Base-by-base conservation (phyloP, 2,113 vertebrate genomes). In the Rhegmatorhina hoffmannsi region DNA sequence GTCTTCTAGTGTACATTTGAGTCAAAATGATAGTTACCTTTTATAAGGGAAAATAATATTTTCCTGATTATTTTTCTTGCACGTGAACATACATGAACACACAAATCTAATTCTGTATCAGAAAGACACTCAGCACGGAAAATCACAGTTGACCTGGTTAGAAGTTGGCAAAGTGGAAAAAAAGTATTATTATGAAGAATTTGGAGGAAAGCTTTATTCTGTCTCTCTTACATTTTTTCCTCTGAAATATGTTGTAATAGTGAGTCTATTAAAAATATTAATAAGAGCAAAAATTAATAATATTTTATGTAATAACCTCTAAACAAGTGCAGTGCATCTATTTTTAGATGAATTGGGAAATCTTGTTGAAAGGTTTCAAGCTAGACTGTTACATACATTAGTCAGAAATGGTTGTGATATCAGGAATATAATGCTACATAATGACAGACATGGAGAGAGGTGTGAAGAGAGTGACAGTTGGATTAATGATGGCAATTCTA, bases 401-500 rank as follows among this genome's bases (percentile, higher is more conserved):
- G 87, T 95, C 89, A 91, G 84, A 74, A 95, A 62, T 36, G 14
- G 80, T 94, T 88, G 60, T 70, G 70, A 10, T 50, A 40, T 29
- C 25, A 50, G 33, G 53, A 47, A 40, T 66, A 58, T 76, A 94
- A 95, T 91, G 28, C 52, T 17, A 10, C 36, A 13, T 75, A 95
- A 94, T 67, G 56, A 58, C 31, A 87, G 64, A 78, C 87, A 68
- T 19, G 9, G 73, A 89, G 38, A 78, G 66, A 72, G 40, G 31
- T 44, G 70, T 69, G 64, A 81, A 73, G 43, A 64, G 31, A 38
- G 49, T 0, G 10, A 53, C 69, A 84, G 25, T 17, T 52, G 79
- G 69, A 82, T 92, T 92, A 49, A 55, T 63, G 70, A 23, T 79
- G 87, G 58, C 84, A 92, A 5, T 64, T 82, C 46, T 79, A 77